Conservation (phyloP, 2,888 invertebrate species). For the Liposcelis brunnea region DNA sequence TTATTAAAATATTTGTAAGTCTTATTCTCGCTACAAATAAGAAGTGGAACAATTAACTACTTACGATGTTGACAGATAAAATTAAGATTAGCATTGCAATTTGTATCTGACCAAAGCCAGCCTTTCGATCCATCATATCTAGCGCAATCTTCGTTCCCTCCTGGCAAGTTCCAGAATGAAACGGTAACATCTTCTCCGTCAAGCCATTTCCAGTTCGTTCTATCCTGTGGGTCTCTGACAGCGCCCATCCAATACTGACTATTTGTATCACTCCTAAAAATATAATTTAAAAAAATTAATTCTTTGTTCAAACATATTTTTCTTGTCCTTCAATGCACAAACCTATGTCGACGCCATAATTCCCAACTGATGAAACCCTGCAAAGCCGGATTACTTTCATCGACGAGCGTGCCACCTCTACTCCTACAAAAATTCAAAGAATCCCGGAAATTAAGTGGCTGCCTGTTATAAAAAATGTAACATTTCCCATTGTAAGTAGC, state of each 20-base stretch:
- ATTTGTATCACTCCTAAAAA: conserved; percentile 58
- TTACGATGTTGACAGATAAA: conserved; percentile 89
- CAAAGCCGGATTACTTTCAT: conserved; percentile 82
- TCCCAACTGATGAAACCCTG: conserved; percentile 94
- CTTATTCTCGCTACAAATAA: not conserved
- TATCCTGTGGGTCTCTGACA: conserved; percentile 60
- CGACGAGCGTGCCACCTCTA: conserved; percentile 69
- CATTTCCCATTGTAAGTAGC: conserved; percentile 91
- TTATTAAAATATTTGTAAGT: not conserved
- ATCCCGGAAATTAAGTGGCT: conserved; percentile 63
- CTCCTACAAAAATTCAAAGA: conserved; percentile 62
- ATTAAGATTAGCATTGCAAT: conserved; percentile 66
- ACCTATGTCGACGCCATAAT: conserved; percentile 74
- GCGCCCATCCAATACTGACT: conserved; percentile 94
- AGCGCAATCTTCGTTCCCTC: conserved; percentile 69
- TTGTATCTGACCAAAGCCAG: conserved; percentile 89
- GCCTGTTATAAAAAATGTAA: conserved; percentile 81
- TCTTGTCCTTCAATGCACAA: no score
- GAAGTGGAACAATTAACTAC: conserved; percentile 24
- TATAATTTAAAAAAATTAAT: no score
- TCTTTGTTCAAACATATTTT: no score
- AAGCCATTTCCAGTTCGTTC: conserved; percentile 76
- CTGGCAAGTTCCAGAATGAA: conserved; percentile 82
- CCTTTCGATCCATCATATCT: conserved; percentile 84
- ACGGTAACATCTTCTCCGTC: conserved; percentile 75